These are phyloP conservation scores for Callipepla squamata DNA, from an alignment of 2,113 vertebrate genomes.

Conservation along the genomic window DNA sequence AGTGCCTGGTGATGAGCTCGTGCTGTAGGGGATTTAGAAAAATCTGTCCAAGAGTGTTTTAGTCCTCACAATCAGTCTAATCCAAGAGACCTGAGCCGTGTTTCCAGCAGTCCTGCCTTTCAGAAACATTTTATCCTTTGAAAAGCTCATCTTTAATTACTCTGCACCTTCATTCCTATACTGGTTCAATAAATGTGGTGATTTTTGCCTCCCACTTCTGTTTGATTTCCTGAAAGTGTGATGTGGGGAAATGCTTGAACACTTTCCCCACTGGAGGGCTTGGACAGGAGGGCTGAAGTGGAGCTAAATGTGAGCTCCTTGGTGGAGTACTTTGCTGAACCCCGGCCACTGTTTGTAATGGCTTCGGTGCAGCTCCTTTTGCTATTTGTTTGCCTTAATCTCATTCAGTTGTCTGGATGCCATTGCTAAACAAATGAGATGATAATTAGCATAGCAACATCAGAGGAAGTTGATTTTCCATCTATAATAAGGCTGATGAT, in stretches of 20 bases:
- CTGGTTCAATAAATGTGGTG: background rate
- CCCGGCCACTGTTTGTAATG: background rate
- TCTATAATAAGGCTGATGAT: slow-evolving; percentile 57
- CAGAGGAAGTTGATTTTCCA: slow-evolving; percentile 67
- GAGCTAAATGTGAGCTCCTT: background rate
- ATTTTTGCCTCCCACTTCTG: background rate
- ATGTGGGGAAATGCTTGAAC: background rate
- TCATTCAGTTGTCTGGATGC: background rate
- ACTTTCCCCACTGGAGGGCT: background rate
- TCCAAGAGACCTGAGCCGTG: background rate
- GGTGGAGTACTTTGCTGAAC: background rate
- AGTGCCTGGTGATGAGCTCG: background rate
- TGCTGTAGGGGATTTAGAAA: background rate
- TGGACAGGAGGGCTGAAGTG: background rate
- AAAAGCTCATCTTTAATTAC: background rate
- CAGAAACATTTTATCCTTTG: background rate
- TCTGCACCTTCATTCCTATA: background rate
- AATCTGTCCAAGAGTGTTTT: background rate
- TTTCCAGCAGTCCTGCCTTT: background rate
- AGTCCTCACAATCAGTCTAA: background rate
- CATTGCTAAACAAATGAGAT: slow-evolving; percentile 49
- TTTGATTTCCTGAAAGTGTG: background rate
- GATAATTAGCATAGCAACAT: slow-evolving; percentile 57
- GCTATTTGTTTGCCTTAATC: background rate
- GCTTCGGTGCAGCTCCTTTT: background rate